Percentiles rank a stretch among this genome's conserved stretches.
Evolutionary conservation across 2,797 vertebrate genomes (phyloP).

Genomic region (Amblyopsis hoosieri): DNA sequence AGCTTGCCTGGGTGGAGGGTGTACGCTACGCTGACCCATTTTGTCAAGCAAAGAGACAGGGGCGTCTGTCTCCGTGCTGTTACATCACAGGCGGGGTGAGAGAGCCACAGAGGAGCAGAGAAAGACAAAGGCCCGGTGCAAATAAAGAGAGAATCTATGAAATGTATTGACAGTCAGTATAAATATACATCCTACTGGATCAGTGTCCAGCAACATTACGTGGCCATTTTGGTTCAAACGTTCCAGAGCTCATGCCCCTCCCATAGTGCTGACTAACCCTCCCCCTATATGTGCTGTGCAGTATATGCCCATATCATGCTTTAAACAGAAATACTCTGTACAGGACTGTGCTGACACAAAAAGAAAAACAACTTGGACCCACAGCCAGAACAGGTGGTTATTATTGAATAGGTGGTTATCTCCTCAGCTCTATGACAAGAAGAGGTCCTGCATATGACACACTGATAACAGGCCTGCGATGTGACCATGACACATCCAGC

Average conservation of each 20-base stretch:
- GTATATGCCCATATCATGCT: too few relatives aligned
- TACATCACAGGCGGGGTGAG: conserved; percentile 47
- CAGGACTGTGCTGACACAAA: too few relatives aligned
- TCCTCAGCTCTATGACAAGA: too few relatives aligned
- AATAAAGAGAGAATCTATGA: neutral
- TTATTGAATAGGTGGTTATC: conserved; percentile 12
- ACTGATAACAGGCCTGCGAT: neutral
- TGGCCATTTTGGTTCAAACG: too few relatives aligned
- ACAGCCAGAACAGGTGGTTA: conserved; percentile 13
- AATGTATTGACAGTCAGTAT: neutral
- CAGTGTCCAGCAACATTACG: too few relatives aligned
- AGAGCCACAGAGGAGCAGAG: conserved; percentile 23
- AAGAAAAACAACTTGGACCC: conserved; percentile 10
- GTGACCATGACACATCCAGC: neutral
- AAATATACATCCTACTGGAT: too few relatives aligned
- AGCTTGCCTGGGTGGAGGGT: conserved; percentile 39
- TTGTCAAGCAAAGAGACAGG: conserved; percentile 58
- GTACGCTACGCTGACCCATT: conserved; percentile 64
- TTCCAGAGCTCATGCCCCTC: too few relatives aligned
- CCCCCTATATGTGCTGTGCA: too few relatives aligned
- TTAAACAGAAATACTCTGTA: too few relatives aligned
- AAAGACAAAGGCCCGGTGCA: neutral
- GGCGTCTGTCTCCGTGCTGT: conserved; percentile 46
- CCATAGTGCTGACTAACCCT: too few relatives aligned
- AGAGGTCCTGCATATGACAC: neutral